Percentiles rank a stretch among this genome's conserved stretches.
phyloP scores from a whole-genome alignment of 2,888 invertebrate species.

The Apotomis turbidana region DNA sequence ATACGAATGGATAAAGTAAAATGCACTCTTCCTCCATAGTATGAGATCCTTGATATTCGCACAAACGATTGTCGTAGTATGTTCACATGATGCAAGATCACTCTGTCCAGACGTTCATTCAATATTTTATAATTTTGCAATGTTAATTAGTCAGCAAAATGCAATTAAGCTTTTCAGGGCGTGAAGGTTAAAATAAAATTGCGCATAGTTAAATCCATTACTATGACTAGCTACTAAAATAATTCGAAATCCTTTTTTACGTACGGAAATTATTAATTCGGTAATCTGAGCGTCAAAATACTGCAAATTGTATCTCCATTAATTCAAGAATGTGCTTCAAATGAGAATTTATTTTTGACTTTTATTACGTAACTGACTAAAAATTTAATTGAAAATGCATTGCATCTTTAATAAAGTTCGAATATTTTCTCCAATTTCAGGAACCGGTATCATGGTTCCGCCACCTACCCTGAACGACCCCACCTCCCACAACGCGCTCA shows the following conservation, averaged over 20 bases:
- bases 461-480: slow-evolving; percentile 88
- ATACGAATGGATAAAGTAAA: background rate
- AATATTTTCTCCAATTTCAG: slow-evolving; percentile 60
- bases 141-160: slow-evolving; percentile 19
- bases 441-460: slow-evolving; percentile 89
- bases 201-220: too few relatives aligned
- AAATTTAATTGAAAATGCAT: too few relatives aligned
- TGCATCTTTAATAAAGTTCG: too few relatives aligned
- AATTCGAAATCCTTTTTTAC: too few relatives aligned
- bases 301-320: too few relatives aligned
- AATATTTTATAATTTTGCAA: slow-evolving; percentile 25
- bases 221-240: too few relatives aligned
- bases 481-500: slow-evolving; percentile 72
- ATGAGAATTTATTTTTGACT: too few relatives aligned
- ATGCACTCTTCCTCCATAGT: background rate
- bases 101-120: slow-evolving; percentile 8
- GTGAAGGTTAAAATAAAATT: slow-evolving; percentile 22
- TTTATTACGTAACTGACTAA: too few relatives aligned
- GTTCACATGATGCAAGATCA: slow-evolving; percentile 15
- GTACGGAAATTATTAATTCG: too few relatives aligned
- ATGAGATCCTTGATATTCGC: background rate
- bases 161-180: slow-evolving; percentile 13
- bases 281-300: too few relatives aligned
- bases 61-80: background rate
- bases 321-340: too few relatives aligned